Conservation (phyloP, 2,797 vertebrate species). For the Acanthornis magna region DNA sequence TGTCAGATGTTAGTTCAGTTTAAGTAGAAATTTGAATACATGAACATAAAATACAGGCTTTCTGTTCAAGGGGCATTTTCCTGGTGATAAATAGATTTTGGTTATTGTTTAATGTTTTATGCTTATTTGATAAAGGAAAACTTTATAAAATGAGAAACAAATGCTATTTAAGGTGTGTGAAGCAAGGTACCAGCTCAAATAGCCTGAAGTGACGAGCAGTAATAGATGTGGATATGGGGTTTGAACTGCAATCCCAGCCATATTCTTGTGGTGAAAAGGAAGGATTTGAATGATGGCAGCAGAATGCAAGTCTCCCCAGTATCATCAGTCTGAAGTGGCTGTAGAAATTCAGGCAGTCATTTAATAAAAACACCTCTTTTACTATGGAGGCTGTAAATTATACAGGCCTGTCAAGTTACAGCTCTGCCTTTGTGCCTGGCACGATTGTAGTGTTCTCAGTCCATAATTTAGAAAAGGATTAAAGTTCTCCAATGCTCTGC, state of each 20-base stretch:
- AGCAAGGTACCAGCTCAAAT: constrained; percentile 67
- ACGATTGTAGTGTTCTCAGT: constrained; percentile 75
- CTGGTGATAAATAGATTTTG: constrained; percentile 20
- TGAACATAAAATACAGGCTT: not conserved
- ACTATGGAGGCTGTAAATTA: constrained; percentile 59
- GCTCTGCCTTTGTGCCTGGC: constrained; percentile 76
- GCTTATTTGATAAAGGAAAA: constrained; percentile 77
- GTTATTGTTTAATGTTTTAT: constrained; percentile 68
- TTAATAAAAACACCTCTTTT: constrained; percentile 64
- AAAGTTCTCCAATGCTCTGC: constrained; percentile 54
- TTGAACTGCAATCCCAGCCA: constrained; percentile 60
- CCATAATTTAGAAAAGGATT: constrained; percentile 80
- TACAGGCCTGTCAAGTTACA: constrained; percentile 73
- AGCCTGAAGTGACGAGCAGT: constrained; percentile 27
- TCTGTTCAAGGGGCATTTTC: not conserved
- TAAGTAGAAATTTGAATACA: not conserved
- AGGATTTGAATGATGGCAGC: constrained; percentile 42
- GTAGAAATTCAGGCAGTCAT: constrained; percentile 52
- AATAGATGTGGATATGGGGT: constrained; percentile 30
- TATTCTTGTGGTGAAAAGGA: constrained; percentile 35
- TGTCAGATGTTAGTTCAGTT: not conserved
- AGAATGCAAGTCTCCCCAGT: constrained; percentile 35
- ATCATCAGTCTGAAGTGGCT: constrained; percentile 41
- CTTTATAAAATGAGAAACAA: constrained; percentile 65
- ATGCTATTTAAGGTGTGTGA: constrained; percentile 77